phyloP scores from a whole-genome alignment of 2,888 invertebrate species.

The Dastarcus helophoroides region DNA sequence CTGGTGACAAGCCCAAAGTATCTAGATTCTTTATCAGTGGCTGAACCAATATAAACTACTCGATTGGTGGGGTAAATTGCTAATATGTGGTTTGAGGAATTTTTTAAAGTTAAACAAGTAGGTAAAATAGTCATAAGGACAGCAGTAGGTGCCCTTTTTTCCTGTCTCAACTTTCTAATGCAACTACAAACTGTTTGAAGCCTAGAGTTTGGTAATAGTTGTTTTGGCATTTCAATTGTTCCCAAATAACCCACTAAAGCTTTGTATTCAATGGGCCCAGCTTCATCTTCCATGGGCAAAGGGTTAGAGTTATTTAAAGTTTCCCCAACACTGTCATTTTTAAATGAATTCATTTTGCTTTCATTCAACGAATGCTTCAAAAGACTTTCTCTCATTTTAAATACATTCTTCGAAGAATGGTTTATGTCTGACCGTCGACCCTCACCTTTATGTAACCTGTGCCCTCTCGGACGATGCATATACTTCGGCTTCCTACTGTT shows the following conservation, averaged over 20 bases:
- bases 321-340: slow-evolving; percentile 13
- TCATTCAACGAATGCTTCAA: slow-evolving; percentile 14
- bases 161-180: slow-evolving; percentile 77
- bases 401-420: slow-evolving; percentile 15
- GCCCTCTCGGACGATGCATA: slow-evolving; percentile 19
- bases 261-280: slow-evolving; percentile 57
- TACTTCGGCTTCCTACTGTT: slow-evolving; percentile 50
- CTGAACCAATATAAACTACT: slow-evolving; percentile 80
- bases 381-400: slow-evolving; percentile 15
- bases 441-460: slow-evolving; percentile 18
- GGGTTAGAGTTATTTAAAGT: slow-evolving; percentile 17
- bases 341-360: slow-evolving; percentile 14
- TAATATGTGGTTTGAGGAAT: slow-evolving; percentile 64
- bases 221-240: slow-evolving; percentile 90
- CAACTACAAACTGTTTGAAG: slow-evolving; percentile 73
- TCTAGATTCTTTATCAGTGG: slow-evolving; percentile 80
- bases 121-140: slow-evolving; percentile 78
- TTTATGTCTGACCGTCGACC: slow-evolving; percentile 8
- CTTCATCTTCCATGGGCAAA: slow-evolving; percentile 32
- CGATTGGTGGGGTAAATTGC: slow-evolving; percentile 81
- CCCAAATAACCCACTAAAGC: slow-evolving; percentile 90
- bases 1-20: slow-evolving; percentile 90
- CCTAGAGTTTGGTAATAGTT: slow-evolving; percentile 62
- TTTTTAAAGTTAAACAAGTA: slow-evolving; percentile 67
- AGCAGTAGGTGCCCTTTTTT: slow-evolving; percentile 74